Evolutionary conservation across 1,140 invertebrate species (phyloP), one percentile per base, ranked within the genome.

Genomic region (Lucilia sericata): DNA sequence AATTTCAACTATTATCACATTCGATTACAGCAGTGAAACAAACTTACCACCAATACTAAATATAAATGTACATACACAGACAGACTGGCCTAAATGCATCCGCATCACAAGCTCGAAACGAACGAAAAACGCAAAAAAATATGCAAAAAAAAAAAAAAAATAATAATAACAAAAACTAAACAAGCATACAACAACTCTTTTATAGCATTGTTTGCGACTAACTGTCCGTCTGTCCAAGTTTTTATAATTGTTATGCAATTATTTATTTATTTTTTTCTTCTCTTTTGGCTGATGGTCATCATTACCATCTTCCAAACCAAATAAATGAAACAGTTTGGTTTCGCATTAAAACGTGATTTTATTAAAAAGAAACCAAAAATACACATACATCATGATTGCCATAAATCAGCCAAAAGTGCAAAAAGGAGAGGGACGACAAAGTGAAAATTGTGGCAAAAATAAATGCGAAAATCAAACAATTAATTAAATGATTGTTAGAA

Each of bases 1-100:
- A 76, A 76, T 55, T 30, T 55, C 5, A 55, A 5, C 51, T 12
- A 55, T 55, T 12, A 55, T 55, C 51, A 55, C 51, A 55, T 55
- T 14, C 51, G 51, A 55, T 13, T 55, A 55, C 51, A 55, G 12
- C 51, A 55, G 14, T n/a, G 12, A n/a, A 55, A 55, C 12, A 55
- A 17, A 55, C 51, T 55, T 55, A n/a, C 51, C 12, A n/a, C 5
- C 10, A 42, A 42, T 42, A 42, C 42, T 42, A 55, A 12, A 55
- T 12, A 55, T 17, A 51, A 51, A 55, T 55, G 13, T 49, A 49
- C 49, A 49, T 12, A 30, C 25, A 17, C 13, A 55, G 9, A 55
- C 21, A 19, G 13, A 80, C 42, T 49, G 21, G 76, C 42, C 47
- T 80, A 80, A 80, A 80, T 80, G 76, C 76, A 80, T 80, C 76